Percentiles rank a stretch among this genome's conserved stretches.
These are phyloP conservation scores for Ariopsis seemanni DNA, from an alignment of 2,113 vertebrate genomes.

Conservation along the genomic window DNA sequence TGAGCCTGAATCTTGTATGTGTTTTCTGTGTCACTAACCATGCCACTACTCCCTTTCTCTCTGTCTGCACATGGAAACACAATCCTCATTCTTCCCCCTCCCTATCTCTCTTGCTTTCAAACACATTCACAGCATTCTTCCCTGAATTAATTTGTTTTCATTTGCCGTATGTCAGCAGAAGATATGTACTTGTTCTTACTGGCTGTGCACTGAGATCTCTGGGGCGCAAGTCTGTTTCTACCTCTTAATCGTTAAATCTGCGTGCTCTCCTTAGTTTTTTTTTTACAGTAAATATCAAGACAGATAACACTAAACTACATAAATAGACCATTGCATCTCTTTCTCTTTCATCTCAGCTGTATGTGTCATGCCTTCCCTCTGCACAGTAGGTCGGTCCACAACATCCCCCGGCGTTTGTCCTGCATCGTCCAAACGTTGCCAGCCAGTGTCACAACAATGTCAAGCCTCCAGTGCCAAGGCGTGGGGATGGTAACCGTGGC, in stretches of 20 bases:
- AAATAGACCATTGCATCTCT: slow-evolving; percentile 41
- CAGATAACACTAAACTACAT: slow-evolving; percentile 53
- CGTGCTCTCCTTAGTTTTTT: slow-evolving; percentile 11
- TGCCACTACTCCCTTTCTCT: slow-evolving; percentile 24
- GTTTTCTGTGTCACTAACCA: slow-evolving; percentile 59
- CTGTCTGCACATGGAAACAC: slow-evolving; percentile 23
- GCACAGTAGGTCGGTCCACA: slow-evolving; percentile 40
- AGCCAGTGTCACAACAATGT: slow-evolving; percentile 53
- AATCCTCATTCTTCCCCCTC: slow-evolving; percentile 12
- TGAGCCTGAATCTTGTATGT: slow-evolving; percentile 64
- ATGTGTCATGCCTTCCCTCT: slow-evolving; percentile 20
- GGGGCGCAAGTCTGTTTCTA: slow-evolving; percentile 57
- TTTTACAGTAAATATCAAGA: slow-evolving; percentile 50
- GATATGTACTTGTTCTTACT: slow-evolving; percentile 61
- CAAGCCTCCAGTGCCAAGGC: slow-evolving; percentile 54
- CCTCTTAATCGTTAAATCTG: slow-evolving; percentile 63
- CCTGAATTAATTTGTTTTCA: slow-evolving; percentile 74
- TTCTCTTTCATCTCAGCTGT: slow-evolving; percentile 21
- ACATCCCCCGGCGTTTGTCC: slow-evolving; percentile 45
- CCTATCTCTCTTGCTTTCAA: slow-evolving; percentile 19
- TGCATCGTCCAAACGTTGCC: slow-evolving; percentile 49
- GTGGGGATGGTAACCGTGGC: slow-evolving; percentile 42
- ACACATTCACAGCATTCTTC: slow-evolving; percentile 51
- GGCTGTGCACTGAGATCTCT: slow-evolving; percentile 58
- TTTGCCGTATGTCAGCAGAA: slow-evolving; percentile 72